Conservation (phyloP, 1,140 invertebrate genomes). For the Megathymus violae region DNA sequence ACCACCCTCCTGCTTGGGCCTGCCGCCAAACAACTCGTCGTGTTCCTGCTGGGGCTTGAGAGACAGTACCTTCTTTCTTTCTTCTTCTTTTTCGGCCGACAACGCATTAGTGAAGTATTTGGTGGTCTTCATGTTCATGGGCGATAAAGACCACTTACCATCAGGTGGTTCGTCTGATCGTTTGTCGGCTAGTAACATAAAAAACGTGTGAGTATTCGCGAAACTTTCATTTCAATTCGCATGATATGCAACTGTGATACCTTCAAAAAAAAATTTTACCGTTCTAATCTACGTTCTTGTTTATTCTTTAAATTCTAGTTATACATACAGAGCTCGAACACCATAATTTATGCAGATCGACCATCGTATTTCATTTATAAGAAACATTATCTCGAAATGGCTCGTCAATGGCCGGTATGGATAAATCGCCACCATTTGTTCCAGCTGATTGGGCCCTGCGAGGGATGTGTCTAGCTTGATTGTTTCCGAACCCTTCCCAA, state of each 20-base stretch:
- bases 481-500: conserved; percentile 62
- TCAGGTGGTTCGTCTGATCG: no score
- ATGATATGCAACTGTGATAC: not conserved
- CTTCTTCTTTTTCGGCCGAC: no score
- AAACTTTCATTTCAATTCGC: not conserved
- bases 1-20: no score
- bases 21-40: no score
- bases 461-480: conserved; percentile 57
- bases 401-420: conserved; percentile 35
- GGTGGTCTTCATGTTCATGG: no score
- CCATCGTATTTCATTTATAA: conserved; percentile 25
- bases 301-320: not conserved
- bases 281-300: not conserved
- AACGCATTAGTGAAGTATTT: no score
- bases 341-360: conserved; percentile 16
- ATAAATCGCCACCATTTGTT: conserved; percentile 61
- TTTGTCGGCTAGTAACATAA: no score
- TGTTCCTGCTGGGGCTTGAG: no score
- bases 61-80: no score
- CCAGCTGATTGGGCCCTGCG: conserved; percentile 58
- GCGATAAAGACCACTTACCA: no score
- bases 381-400: conserved; percentile 30
- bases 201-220: not conserved
- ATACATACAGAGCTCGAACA: not conserved
- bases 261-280: no score